Evolutionary conservation across 2,113 vertebrate species (phyloP), one percentile per base, ranked within the genome.

Genomic region (Caracal caracal): DNA sequence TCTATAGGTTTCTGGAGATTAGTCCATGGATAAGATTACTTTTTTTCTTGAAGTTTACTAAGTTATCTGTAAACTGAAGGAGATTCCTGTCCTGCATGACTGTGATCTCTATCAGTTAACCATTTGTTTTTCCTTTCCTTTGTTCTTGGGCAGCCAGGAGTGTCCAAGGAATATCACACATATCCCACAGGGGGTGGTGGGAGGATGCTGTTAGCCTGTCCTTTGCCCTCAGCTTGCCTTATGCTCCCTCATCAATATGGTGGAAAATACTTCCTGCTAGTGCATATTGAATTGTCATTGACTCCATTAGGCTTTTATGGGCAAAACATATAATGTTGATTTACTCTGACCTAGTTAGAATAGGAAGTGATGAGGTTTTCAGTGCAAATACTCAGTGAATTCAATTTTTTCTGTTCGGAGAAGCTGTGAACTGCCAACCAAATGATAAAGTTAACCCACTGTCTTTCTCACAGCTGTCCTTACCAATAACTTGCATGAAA

Each of bases 351-450:
- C 51, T 51, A 79, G 17, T 79, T 40, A 70, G 40, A 87, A 43
- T 43, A 85, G 26, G 35, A 93, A 92, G 2, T 75, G 40, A 84
- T 84, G 51, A 97, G 28, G 26, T 82, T 93, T 96, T 96, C 65
- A 91, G 37, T 68, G 35, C 49, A 87, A 56, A 73, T 26, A 86
- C 30, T 86, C 19, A 56, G 65, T 94, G 71, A 92, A n/a, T 95
- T 76, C 88, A 87, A 40, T 66, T 49, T 76, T 96, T 92, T 8
- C 40, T 86, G 33, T 63, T 75, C 51, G 22, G 51, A 90, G 20
- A 90, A 70, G 24, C 9, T 96, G 26, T 87, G 53, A 93, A 94
- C 33, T 24, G 11, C 24, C 56, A 89, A 94, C 13, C 78, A 94
- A 94, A 22, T 88, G 65, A 86, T 37, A 76, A 71, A 51, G 9